Conservation (phyloP, 2,113 vertebrate genomes). For the Pseudolaguvia tuberculata region DNA sequence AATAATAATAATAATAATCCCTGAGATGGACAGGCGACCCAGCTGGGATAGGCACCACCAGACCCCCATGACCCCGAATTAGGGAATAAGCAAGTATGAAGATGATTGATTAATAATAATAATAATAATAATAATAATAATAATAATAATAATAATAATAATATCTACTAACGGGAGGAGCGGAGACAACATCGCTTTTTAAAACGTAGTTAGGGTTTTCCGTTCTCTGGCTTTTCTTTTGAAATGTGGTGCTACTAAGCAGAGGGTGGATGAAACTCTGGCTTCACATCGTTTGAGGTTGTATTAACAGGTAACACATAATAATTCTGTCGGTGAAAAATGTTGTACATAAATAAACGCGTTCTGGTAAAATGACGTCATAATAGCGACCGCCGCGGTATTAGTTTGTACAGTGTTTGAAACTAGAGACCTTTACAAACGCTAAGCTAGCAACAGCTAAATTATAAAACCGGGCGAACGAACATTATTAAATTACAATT, state of each 20-base stretch:
- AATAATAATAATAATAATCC: no score
- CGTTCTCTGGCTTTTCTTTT: neutral
- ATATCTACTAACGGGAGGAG: no score
- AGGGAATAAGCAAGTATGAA: no score
- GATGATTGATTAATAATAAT: no score
- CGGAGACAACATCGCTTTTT: no score
- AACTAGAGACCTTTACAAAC: neutral
- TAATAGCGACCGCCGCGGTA: neutral
- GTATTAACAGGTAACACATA: constrained; percentile 23
- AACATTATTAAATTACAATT: neutral
- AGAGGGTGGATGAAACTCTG: neutral
- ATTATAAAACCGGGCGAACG: neutral
- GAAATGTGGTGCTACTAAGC: neutral
- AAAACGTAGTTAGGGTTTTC: neutral
- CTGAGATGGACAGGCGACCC: no score
- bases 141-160: no score
- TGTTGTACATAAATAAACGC: neutral
- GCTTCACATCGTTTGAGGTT: constrained; percentile 10
- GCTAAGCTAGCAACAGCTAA: neutral
- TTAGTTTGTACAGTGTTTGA: neutral
- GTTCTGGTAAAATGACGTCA: neutral
- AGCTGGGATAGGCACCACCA: no score
- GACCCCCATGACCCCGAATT: no score
- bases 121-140: no score
- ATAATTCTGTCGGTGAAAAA: neutral